Conservation (phyloP, 2,888 invertebrate species). For the Brachycybe producta region DNA sequence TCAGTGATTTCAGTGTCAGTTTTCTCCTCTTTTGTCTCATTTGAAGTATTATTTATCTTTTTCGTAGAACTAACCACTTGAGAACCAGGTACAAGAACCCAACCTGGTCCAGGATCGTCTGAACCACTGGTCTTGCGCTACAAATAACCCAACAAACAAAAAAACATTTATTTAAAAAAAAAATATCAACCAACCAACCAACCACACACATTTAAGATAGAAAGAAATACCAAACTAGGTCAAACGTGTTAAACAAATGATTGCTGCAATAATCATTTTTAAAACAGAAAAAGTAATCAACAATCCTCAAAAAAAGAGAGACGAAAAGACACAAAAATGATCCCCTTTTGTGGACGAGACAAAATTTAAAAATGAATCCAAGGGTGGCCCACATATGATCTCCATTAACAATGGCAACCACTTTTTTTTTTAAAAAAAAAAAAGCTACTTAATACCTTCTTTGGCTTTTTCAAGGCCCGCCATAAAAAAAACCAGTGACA, state of each 20-base stretch:
- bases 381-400: not conserved
- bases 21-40: slow-evolving; percentile 15
- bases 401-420: not conserved
- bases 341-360: not conserved
- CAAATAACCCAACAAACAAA: slow-evolving; percentile 3
- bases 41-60: not conserved
- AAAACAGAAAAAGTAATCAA: not conserved
- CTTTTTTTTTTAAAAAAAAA: not conserved
- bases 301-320: not conserved
- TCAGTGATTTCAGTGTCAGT: slow-evolving; percentile 13
- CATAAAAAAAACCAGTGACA: not conserved
- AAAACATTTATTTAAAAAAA: not conserved
- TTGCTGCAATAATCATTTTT: not conserved
- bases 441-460: not conserved
- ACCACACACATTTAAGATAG: not conserved
- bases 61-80: slow-evolving; percentile 11
- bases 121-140: slow-evolving; percentile 15
- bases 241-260: not conserved
- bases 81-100: slow-evolving; percentile 12
- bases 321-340: too few species aligned
- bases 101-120: slow-evolving; percentile 13
- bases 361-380: not conserved
- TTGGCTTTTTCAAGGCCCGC: not conserved
- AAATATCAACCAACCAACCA: not conserved
- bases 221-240: not conserved